Base-by-base conservation (phyloP, 1,140 invertebrate species). In the Megathymus violae region DNA sequence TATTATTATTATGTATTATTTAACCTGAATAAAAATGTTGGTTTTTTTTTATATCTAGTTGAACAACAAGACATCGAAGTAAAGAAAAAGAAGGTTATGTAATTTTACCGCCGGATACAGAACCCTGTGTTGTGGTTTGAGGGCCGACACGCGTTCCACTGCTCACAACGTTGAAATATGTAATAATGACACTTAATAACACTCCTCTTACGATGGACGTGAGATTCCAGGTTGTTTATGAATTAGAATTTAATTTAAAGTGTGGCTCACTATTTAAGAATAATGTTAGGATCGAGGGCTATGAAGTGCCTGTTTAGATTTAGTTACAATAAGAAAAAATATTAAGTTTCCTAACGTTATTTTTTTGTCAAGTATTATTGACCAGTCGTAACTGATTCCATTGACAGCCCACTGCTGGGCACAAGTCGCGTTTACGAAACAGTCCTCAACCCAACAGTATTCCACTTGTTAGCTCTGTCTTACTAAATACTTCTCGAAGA, bases 151-250 rank as follows among this genome's bases (percentile, higher is more conserved):
- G 27, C 27, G 7, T 9, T 9, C 7, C 7, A 31, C 27, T 5
- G 19, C 19, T 31, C 27, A 31, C 7, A 31, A 31, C 27, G 64
- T 69, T 65, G 78, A 82, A 82, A 78, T 82, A 82, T 80, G 70
- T 64, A 76, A 69, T 85, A 88, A 85, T 88, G 79, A 79, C 82
- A 88, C 83, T 76, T 80, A 79, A 88, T 85, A 85, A 87, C 79
- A 82, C 74, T 74, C n/a, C n/a, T 71, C 64, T 70, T 72, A 70
- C 60, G 54, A 46, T 63, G 56, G 67, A 73, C 70, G 67, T 62
- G 60, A 41, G 51, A 25, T 31, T 36, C 51, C 46, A 16, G 41
- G 40, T 48, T 50, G 61, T 64, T 64, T 62, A 69, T 70, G 67
- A 72, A 74, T 76, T 65, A 43, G 46, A 25, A 46, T 52, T 65